Evolutionary conservation across 1,140 invertebrate species (phyloP), one percentile per base, ranked within the genome.

Genomic region (Babylonia areolata): DNA sequence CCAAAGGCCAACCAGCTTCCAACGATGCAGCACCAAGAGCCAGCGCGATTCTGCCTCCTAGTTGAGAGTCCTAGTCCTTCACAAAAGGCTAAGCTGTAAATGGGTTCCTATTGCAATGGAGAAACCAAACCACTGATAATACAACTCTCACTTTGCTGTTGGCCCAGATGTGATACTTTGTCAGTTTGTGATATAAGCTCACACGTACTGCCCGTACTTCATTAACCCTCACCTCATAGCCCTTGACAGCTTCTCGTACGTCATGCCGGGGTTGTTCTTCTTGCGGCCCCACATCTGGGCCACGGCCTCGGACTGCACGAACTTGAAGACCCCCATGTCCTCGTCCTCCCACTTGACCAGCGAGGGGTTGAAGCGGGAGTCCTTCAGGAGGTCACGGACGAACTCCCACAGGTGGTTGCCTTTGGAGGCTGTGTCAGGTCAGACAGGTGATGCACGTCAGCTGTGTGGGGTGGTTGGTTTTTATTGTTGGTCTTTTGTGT

Each of bases 181-280:
- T n/a, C n/a, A n/a, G n/a, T n/a, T n/a, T n/a, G n/a, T n/a, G n/a
- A n/a, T n/a, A n/a, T n/a, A n/a, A n/a, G n/a, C n/a, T n/a, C n/a
- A n/a, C n/a, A n/a, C n/a, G n/a, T n/a, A n/a, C n/a, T n/a, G n/a
- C n/a, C n/a, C n/a, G n/a, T n/a, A n/a, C n/a, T n/a, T n/a, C n/a
- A n/a, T n/a, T n/a, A n/a, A n/a, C n/a, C 11, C 88, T 84, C 95
- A 97, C 96, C 98, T 96, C 97, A 99, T 98, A 11, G 98, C 98
- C 90, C 98, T 94, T 94, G 97, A 98, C 87, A 98, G 96, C 94
- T 99, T 99, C 93, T 98, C 98, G 92, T 98, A 99, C n/a, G 97
- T 98, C 98, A 98, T 98, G 91, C 97, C 96, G 40, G 96, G 96
- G 93, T 99, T 98, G 92, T 97, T 97, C 92, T 98, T 98, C 90